These are phyloP conservation scores for Antitype chi DNA, from an alignment of 2,888 invertebrate genomes.

Conservation along the genomic window DNA sequence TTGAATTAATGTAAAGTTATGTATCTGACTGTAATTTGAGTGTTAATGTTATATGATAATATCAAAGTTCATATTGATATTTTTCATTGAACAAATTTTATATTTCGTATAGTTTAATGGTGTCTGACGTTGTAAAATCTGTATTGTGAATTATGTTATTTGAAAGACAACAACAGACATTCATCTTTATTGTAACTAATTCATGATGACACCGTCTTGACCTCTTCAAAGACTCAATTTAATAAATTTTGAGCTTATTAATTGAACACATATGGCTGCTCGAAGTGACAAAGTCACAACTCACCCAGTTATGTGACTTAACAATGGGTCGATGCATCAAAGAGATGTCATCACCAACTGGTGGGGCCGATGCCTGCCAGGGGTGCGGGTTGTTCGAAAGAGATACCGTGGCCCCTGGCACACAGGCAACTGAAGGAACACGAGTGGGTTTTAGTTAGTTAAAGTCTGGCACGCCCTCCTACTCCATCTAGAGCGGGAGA, in stretches of 20 bases:
- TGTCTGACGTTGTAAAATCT: background rate
- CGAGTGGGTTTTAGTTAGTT: too few relatives aligned
- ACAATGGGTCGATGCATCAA: background rate
- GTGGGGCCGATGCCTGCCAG: too few relatives aligned
- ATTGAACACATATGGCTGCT: background rate
- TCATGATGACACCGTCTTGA: background rate
- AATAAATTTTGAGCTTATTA: background rate
- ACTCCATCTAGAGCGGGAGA: too few relatives aligned
- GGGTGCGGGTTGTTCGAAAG: too few relatives aligned
- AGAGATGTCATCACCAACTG: too few relatives aligned
- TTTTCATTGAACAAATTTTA: background rate
- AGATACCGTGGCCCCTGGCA: too few relatives aligned
- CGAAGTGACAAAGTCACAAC: background rate
- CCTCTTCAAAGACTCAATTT: background rate
- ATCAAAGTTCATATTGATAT: background rate
- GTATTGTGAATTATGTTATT: conserved; percentile 3
- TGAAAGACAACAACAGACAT: background rate
- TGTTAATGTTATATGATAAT: conserved; percentile 4
- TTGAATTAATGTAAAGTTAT: conserved; percentile 25
- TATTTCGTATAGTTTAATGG: background rate
- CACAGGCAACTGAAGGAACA: too few relatives aligned
- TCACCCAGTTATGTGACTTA: background rate
- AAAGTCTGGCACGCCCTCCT: too few relatives aligned
- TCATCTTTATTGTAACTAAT: background rate
- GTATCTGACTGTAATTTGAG: background rate